Evolutionary conservation across 2,888 invertebrate species (phyloP), one percentile per base, ranked within the genome.

Genomic region (Lasioglossum calceatum): DNA sequence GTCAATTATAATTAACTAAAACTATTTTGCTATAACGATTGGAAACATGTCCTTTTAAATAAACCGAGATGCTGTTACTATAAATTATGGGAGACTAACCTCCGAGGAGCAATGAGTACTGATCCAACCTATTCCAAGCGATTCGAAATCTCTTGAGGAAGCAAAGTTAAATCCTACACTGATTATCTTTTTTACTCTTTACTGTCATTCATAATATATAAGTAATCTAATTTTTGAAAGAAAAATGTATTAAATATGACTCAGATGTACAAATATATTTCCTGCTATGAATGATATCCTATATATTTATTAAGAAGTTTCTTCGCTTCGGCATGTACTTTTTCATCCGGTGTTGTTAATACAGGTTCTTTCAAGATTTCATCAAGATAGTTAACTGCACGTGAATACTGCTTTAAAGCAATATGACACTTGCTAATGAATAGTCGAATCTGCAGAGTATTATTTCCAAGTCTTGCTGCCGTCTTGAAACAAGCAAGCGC

Each of bases 361-460:
- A 79, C 86, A 14, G 92, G 84, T 58, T 91, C 44, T 36, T 92
- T 89, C 19, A 84, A 76, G 47, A 93, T 84, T 88, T 91, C 85
- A 27, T 95, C 95, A 72, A 97, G 94, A 96, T 96, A 96, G 44
- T 95, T 89, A 1, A 96, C 92, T 8, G 96, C 97, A 61, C 95
- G 94, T 39, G 94, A 87, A 89, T 96, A 96, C n/a, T 96, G 94
- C 44, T 95, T 95, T 85, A 95, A 91, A 36, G 95, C 96, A 84
- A 96, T 95, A 84, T 96, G 95, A 91, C 96, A 96, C 93, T 97
- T 97, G 27, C 96, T 97, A 77, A 97, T 94, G 82, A 95, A 95
- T 82, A 96, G 89, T 84, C 95, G 95, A 92, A 97, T 97, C 90
- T 97, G 36, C n/a, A 47, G 73, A 19, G 44, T 73, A 8, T 96